A percentile compares a stretch with the other conserved stretches of the same genome.
These are phyloP conservation scores for Myotis vivesi DNA, from an alignment of 2,797 vertebrate species.

Conservation along the genomic window DNA sequence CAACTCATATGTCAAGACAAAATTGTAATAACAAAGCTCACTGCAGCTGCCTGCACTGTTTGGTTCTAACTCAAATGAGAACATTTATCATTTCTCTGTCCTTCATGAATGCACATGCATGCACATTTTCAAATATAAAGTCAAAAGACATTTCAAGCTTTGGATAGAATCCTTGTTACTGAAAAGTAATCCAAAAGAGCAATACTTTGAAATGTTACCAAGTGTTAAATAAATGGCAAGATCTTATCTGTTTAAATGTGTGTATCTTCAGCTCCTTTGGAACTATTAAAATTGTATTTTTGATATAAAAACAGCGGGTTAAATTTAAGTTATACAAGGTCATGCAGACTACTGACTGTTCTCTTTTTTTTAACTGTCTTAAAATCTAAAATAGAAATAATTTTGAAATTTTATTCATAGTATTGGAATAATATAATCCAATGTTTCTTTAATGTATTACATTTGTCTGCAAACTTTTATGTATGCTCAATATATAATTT, in stretches of 20 bases:
- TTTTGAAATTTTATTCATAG: background rate
- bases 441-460: background rate
- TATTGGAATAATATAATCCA: background rate
- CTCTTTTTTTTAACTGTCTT: background rate
- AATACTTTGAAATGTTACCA: background rate
- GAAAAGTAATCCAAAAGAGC: background rate
- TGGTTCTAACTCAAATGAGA: background rate
- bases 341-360: background rate
- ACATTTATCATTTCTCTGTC: background rate
- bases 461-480: background rate
- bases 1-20: background rate
- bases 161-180: background rate
- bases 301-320: background rate
- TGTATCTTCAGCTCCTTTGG: background rate
- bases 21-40: background rate
- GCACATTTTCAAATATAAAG: slow-evolving; percentile 46
- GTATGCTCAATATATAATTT: background rate
- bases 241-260: background rate
- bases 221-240: background rate
- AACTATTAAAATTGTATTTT: background rate
- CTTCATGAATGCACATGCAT: background rate
- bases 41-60: background rate
- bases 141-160: background rate
- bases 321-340: background rate
- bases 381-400: slow-evolving; percentile 18